Evolutionary conservation across 2,888 invertebrate genomes (phyloP).

Genomic region (Drosophila neutralis): DNA sequence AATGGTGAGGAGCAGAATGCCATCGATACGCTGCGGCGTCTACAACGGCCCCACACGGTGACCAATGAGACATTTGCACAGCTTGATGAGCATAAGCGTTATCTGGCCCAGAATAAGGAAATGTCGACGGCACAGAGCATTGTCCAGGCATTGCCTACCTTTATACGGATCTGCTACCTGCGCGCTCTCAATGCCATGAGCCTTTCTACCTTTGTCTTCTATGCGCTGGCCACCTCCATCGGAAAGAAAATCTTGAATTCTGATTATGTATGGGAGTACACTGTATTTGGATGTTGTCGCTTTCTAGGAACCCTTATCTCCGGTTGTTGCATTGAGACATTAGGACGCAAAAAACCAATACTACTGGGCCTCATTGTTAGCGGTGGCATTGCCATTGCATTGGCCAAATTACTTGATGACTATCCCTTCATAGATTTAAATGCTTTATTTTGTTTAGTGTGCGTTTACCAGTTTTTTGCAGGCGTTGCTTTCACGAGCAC

Average conservation of each 20-base stretch:
- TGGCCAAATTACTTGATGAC: slow-evolving; percentile 28
- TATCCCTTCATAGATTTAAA: rapidly evolving
- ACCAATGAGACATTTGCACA: slow-evolving; percentile 70
- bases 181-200: slow-evolving; percentile 72
- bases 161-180: slow-evolving; percentile 59
- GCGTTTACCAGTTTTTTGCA: slow-evolving; percentile 64
- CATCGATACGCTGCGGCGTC: slow-evolving; percentile 67
- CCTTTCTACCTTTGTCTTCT: slow-evolving; percentile 37
- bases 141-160: slow-evolving; percentile 55
- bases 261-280: slow-evolving; percentile 30
- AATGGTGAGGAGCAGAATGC: slow-evolving; percentile 72
- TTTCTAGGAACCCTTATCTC: slow-evolving; percentile 47
- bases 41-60: slow-evolving; percentile 65
- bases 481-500: slow-evolving; percentile 62
- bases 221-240: slow-evolving; percentile 1
- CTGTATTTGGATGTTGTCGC: slow-evolving; percentile 56
- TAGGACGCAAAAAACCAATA: slow-evolving; percentile 70
- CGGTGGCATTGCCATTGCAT: slow-evolving; percentile 52
- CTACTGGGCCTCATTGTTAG: slow-evolving; percentile 59
- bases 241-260: rapidly evolving
- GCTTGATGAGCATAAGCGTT: slow-evolving; percentile 76
- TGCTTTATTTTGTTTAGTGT: slow-evolving; percentile 37
- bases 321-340: slow-evolving; percentile 52
- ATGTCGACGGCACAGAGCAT: slow-evolving; percentile 51
- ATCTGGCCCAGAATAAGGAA: slow-evolving; percentile 70